Base-by-base conservation (phyloP, 2,888 invertebrate species). In the Limnephilus rhombicus region DNA sequence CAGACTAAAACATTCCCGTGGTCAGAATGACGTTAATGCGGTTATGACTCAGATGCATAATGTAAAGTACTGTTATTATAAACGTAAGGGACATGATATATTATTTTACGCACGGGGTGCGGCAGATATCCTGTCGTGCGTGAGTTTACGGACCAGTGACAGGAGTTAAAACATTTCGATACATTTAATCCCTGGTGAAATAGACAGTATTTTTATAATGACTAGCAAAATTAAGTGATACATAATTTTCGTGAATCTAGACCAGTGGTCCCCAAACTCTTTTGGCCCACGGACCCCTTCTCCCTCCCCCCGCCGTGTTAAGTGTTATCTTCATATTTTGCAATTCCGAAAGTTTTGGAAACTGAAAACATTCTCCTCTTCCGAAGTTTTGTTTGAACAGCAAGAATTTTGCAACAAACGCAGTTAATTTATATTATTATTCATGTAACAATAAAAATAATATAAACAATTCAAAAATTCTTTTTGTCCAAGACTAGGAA, bases 1-100 rank as follows among this genome's bases (percentile, higher is more conserved):
- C 83, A 83, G 29, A 24, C 83, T 83, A 83, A 83, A 83, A 83
- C 83, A 37, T 83, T 83, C 53, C 13, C 18, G 83, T 29, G 29
- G 83, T 83, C 7, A 12, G 34, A 37, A 83, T 83, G 83, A 83
- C 83, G 83, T 83, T 68, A 24, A 68, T 68, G 53, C 15, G 37
- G 31, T 83, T 83, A 83, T 83, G 83, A 83, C 34, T 34, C 83
- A 83, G 83, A 83, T 18, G 29, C 31, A 83, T 34, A 83, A 7
- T 13, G 83, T 31, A n/a, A 31, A 37, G 83, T 37, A 83, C 83
- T 83, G 34, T 83, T 83, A 37, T 83, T 83, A 83, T 18, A 83
- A 83, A 31, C 34, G 18, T 37, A 15, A 83, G 15, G n/a, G 37
- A 34, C 18, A 83, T 45, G 45, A 45, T 83, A 37, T 34, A 83